phyloP scores from a whole-genome alignment of 1,140 invertebrate species.

The Triops cancriformis region DNA sequence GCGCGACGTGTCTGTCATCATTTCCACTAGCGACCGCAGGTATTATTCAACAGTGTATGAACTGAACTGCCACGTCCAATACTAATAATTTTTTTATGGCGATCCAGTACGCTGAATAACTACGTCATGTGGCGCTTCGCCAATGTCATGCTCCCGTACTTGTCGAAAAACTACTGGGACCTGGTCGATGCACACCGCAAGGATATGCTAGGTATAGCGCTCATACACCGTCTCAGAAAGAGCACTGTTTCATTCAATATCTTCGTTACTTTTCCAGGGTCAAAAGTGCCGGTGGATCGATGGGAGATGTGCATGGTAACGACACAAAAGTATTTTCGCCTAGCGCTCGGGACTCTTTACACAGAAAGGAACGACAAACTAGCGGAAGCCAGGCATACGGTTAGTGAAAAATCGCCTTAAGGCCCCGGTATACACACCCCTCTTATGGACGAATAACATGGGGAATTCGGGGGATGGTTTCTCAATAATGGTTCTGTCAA shows the following conservation, averaged over 20 bases:
- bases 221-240: background rate
- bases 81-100: slow-evolving; percentile 27
- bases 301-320: slow-evolving; percentile 51
- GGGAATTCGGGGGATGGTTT: too few species aligned
- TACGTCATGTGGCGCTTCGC: slow-evolving; percentile 53
- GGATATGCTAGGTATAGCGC: slow-evolving; percentile 42
- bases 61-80: background rate
- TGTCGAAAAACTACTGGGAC: slow-evolving; percentile 47
- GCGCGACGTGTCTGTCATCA: slow-evolving; percentile 44
- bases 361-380: slow-evolving; percentile 39
- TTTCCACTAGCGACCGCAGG: slow-evolving; percentile 48
- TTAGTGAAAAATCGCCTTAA: slow-evolving; percentile 31
- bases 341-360: slow-evolving; percentile 47
- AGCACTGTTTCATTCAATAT: slow-evolving; percentile 4
- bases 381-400: slow-evolving; percentile 35
- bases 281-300: slow-evolving; percentile 41
- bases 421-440: too few species aligned
- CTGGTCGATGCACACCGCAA: slow-evolving; percentile 45
- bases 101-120: slow-evolving; percentile 48
- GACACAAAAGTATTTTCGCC: slow-evolving; percentile 45
- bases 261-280: slow-evolving; percentile 36
- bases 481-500: too few species aligned
- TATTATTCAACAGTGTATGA: slow-evolving; percentile 32
- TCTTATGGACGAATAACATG: too few species aligned
- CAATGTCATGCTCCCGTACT: slow-evolving; percentile 47